Conservation (phyloP, 2,888 invertebrate species). For the Scaptomyza polygonia region DNA sequence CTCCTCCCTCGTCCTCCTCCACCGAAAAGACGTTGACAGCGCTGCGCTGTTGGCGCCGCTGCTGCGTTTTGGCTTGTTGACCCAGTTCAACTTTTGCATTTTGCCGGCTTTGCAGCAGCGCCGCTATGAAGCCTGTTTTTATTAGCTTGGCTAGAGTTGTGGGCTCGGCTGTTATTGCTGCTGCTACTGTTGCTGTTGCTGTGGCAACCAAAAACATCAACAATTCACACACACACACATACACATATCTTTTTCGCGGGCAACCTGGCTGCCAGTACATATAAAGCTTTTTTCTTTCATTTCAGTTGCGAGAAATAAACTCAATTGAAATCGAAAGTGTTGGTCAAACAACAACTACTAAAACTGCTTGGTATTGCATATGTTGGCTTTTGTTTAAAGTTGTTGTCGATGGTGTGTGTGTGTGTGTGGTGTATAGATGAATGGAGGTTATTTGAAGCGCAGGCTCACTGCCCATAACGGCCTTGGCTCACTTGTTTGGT, state of each 20-base stretch:
- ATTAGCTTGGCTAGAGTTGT: conserved; percentile 74
- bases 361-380: conserved; percentile 49
- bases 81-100: conserved; percentile 83
- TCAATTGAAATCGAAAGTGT: conserved; percentile 82
- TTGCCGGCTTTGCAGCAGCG: conserved; percentile 78
- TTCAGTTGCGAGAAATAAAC: conserved; percentile 56
- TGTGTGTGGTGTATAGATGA: not conserved
- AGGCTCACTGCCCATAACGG: conserved; percentile 70
- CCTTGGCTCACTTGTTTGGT: conserved; percentile 63
- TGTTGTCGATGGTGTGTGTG: conserved; percentile 5
- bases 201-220: conserved; percentile 43
- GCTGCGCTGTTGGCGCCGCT: conserved; percentile 39
- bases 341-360: conserved; percentile 48
- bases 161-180: conserved; percentile 48
- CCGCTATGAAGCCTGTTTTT: conserved; percentile 67
- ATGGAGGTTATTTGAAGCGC: conserved; percentile 57
- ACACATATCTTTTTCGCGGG: conserved; percentile 68
- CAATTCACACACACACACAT: conserved; percentile 16
- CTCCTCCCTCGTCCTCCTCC: conserved; percentile 29
- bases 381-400: conserved; percentile 43
- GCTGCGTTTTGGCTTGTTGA: conserved; percentile 81
- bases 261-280: conserved; percentile 38
- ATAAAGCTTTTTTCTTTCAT: not conserved
- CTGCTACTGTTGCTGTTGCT: conserved; percentile 17
- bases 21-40: conserved; percentile 32